Base-by-base conservation (phyloP, 1,140 invertebrate species). In the Araneus ventricosus region DNA sequence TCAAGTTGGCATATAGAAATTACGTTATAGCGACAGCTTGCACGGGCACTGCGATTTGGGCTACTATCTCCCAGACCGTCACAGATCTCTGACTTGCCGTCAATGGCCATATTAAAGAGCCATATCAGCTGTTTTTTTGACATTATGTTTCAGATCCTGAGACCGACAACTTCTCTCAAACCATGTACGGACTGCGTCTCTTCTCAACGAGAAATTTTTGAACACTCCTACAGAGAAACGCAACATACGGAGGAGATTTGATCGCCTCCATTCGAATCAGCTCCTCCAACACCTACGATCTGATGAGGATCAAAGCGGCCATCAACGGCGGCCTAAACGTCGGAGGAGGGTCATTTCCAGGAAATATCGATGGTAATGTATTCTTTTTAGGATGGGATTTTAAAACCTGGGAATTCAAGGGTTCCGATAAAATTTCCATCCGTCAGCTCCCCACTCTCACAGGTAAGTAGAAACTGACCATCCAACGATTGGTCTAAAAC, bases 171-270 rank as follows among this genome's bases (percentile, higher is more conserved):
- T 6, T 88, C 41, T 0, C 10, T 88, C 17, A 75, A 52, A 34
- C 93, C 93, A 17, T 92, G 82, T 6, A 45, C 87, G 0, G 88
- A 70, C 27, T 94, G 93, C 90, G 37, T 3, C 6, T n/a, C 52
- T 30, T 7, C 4, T 67, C 20, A 27, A 67, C 27, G 7, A 70
- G 1, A 75, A 92, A 14, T 85, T 82, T 20, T 17, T 94, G 3
- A 91, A 91, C 0, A 94, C 94, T 5, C 94, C 22, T 94, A 90
- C 45, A 87, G 85, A 34, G 94, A 0, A 94, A 91, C 59, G 63
- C 93, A 37, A 94, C 91, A 1, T 94, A 94, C 39, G 94, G 94
- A 0, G 94, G 94, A 1, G 94, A 93, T n/a, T 52, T 94, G 39
- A 41, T 94, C 10, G 94, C 94, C 4, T 94, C 94, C 1, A 45